phyloP scores from a whole-genome alignment of 2,888 invertebrate species.

The Papilio elwesi region DNA sequence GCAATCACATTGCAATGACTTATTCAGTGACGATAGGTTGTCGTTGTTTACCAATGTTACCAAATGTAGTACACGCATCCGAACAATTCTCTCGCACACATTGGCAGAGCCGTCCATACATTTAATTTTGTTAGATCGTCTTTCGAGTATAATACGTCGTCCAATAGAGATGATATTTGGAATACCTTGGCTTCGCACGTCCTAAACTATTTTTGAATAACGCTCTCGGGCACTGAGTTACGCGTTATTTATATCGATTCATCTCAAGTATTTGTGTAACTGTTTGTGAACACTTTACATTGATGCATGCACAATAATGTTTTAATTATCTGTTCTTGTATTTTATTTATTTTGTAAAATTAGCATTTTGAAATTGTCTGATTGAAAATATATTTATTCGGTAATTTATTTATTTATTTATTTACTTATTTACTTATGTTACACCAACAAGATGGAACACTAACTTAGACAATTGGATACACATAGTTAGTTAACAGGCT shows the following conservation, averaged over 20 bases:
- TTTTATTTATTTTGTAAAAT: too few relatives aligned
- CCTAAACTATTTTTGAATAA: constrained; percentile 54
- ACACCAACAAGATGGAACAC: too few relatives aligned
- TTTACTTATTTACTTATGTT: too few relatives aligned
- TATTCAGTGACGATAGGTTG: not conserved
- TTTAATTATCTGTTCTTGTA: not conserved
- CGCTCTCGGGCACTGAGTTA: constrained; percentile 48
- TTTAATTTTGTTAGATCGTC: constrained; percentile 21
- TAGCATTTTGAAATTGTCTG: too few relatives aligned
- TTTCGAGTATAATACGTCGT: constrained; percentile 33
- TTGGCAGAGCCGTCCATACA: not conserved
- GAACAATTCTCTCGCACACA: constrained; percentile 14
- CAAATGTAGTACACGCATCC: constrained; percentile 13
- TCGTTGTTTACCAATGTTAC: constrained; percentile 25
- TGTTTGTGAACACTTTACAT: constrained; percentile 47
- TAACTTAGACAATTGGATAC: too few relatives aligned
- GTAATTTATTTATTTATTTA: not conserved
- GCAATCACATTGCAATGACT: constrained; percentile 2
- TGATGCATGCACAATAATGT: constrained; percentile 28
- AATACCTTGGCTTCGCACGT: constrained; percentile 52
- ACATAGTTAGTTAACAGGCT: too few relatives aligned
- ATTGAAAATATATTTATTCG: not conserved
- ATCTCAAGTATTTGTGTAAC: constrained; percentile 49
- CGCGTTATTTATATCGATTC: constrained; percentile 53
- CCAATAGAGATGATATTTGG: constrained; percentile 46